phyloP scores from a whole-genome alignment of 2,888 invertebrate genomes.

The Phalera bucephala region DNA sequence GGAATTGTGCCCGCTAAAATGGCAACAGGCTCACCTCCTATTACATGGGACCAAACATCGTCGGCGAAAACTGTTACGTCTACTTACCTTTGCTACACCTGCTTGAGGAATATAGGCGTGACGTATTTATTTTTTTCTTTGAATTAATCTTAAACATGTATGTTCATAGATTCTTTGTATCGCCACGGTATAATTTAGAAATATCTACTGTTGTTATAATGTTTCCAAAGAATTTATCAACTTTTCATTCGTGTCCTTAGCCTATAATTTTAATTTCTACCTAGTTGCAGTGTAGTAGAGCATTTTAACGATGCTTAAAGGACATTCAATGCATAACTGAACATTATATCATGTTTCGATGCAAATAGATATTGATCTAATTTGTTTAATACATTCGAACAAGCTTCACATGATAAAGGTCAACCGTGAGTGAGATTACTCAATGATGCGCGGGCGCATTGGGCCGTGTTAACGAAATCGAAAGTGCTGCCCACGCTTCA shows the following conservation, averaged over 20 bases:
- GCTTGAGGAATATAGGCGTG: too few relatives aligned
- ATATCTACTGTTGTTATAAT: not conserved
- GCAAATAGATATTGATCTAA: conserved; percentile 12
- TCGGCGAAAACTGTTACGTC: too few relatives aligned
- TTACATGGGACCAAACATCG: too few relatives aligned
- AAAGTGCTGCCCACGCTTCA: conserved; percentile 58
- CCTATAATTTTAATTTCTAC: too few relatives aligned
- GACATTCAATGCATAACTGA: not conserved
- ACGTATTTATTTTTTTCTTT: too few relatives aligned
- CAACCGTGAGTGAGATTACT: conserved; percentile 44
- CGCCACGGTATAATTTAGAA: not conserved
- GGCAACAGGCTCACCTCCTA: too few relatives aligned
- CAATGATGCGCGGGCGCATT: conserved; percentile 42
- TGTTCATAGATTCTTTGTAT: not conserved
- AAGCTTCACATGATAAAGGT: conserved; percentile 48
- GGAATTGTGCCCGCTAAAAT: too few relatives aligned
- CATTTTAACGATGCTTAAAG: too few relatives aligned
- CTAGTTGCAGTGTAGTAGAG: too few relatives aligned
- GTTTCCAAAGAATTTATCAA: not conserved
- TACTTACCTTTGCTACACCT: too few relatives aligned
- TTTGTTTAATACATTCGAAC: conserved; percentile 24
- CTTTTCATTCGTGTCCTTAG: too few relatives aligned
- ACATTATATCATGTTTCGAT: not conserved
- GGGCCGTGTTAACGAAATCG: conserved; percentile 47
- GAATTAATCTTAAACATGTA: too few relatives aligned